These are phyloP conservation scores for Glyptemys insculpta DNA, from an alignment of 2,797 vertebrate species.

Conservation along the genomic window DNA sequence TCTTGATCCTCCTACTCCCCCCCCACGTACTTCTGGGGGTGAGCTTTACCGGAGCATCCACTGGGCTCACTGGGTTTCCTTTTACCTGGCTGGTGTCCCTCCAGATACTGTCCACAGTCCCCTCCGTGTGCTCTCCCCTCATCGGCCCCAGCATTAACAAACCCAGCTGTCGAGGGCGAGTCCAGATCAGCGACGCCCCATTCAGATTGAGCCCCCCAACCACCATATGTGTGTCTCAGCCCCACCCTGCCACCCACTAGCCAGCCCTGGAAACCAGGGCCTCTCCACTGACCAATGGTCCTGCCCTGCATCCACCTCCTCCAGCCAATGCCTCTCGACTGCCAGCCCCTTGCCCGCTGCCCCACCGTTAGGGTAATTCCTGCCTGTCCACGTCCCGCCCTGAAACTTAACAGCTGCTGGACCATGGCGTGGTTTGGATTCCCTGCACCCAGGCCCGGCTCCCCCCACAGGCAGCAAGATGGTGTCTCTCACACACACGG, in stretches of 20 bases:
- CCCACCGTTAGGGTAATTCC: not conserved
- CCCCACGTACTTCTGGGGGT: not conserved
- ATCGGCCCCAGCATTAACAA: not conserved
- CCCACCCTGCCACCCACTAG: not conserved
- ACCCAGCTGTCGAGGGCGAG: not conserved
- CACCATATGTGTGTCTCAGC: not conserved
- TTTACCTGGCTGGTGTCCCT: not conserved
- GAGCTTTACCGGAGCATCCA: not conserved
- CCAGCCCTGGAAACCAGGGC: not conserved
- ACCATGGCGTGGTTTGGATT: not conserved
- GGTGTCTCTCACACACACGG: slow-evolving; percentile 34
- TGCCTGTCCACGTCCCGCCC: slow-evolving; percentile 68
- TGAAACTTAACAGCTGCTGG: slow-evolving; percentile 47
- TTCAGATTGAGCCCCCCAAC: no score
- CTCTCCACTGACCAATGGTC: not conserved
- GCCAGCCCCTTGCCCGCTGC: not conserved
- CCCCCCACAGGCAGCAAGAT: not conserved
- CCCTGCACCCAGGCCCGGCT: slow-evolving; percentile 50
- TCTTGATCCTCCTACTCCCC: not conserved
- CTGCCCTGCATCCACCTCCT: accelerated
- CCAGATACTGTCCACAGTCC: not conserved
- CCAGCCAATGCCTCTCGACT: not conserved
- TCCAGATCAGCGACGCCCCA: no score
- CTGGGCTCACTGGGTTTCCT: not conserved
- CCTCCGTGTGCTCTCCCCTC: not conserved